Base-by-base conservation (phyloP, 2,888 invertebrate species). In the Hesperia comma region DNA sequence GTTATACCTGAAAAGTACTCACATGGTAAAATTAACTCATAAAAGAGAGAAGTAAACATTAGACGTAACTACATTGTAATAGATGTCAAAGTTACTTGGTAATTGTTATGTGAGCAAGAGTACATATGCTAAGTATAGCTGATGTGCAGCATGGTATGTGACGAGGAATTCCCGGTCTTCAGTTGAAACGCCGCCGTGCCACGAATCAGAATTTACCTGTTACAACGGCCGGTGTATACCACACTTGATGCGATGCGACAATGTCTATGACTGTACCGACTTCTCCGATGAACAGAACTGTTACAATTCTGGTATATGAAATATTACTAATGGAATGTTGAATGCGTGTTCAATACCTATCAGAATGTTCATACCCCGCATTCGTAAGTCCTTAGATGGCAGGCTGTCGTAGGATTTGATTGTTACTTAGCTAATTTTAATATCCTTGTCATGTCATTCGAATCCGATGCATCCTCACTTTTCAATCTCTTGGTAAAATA, bases 201-300 rank as follows among this genome's bases (percentile, higher is more conserved):
- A 86, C 78, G 90, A 93, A 68, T 93, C 94, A 72, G 93, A 96
- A 87, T 96, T 96, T 91, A 93, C 94, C 75, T 97, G 97, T 90
- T 95, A 96, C 93, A 94, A 95, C 83, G 93, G 94, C 73, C 93
- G 94, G 84, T 98, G 98, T 94, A 96, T 98, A 85, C 95, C 95
- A 74, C 93, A 94, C 85, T 90, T 94, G 75, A 95, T 95, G 81
- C 95, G 95, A 85, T 98, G 98, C 93, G 97, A 98, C 95, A 96
- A 96, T 94, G 95, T 95, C 93, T 97, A 97, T 95, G 97, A 97
- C 94, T 97, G 97, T 94, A 94, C 94, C 92, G 97, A 97, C 94
- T 97, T 96, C 95, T 96, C 97, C 82, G 97, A 97, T 87, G 97
- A 97, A 93, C 96, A 97, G 92, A 96, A 96, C 93, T 97, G 97